These are phyloP conservation scores for Crioceris asparagi DNA, from an alignment of 2,888 invertebrate genomes.

Conservation along the genomic window DNA sequence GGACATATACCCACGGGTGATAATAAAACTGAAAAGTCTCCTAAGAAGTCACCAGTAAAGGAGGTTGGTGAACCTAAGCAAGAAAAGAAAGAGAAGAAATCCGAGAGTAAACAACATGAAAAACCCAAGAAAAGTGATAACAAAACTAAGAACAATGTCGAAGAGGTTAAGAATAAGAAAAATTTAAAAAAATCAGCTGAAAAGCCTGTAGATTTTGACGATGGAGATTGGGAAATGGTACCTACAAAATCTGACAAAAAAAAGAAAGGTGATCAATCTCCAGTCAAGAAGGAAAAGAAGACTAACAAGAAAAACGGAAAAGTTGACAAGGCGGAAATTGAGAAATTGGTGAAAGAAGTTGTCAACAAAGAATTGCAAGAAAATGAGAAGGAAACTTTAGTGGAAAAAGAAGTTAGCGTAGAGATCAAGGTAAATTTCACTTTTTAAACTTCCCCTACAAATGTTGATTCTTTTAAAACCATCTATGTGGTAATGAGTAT, in stretches of 20 bases:
- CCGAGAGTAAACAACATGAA: slow-evolving; percentile 43
- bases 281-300: slow-evolving; percentile 36
- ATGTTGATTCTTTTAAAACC: no score
- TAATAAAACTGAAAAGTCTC: slow-evolving; percentile 45
- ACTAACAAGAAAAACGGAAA: slow-evolving; percentile 32
- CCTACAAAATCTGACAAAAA: slow-evolving; percentile 63
- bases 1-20: slow-evolving; percentile 46
- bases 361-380: slow-evolving; percentile 41
- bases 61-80: slow-evolving; percentile 37
- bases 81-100: slow-evolving; percentile 36
- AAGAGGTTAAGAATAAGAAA: slow-evolving; percentile 33
- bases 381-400: slow-evolving; percentile 25
- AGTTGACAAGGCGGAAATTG: slow-evolving; percentile 37
- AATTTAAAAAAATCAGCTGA: slow-evolving; percentile 43
- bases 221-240: slow-evolving; percentile 65
- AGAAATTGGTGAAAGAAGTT: slow-evolving; percentile 42
- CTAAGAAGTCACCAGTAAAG: slow-evolving; percentile 39
- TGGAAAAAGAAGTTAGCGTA: slow-evolving; percentile 11
- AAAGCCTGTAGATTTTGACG: slow-evolving; percentile 63
- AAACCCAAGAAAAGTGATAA: slow-evolving; percentile 38
- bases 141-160: slow-evolving; percentile 23
- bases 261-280: slow-evolving; percentile 44
- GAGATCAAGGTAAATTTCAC: background rate
- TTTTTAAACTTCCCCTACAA: no score
- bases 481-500: no score